Percentiles rank a stretch among this genome's conserved stretches.
phyloP scores from a whole-genome alignment of 2,113 vertebrate species.

The Dunckerocampus dactyliophorus region DNA sequence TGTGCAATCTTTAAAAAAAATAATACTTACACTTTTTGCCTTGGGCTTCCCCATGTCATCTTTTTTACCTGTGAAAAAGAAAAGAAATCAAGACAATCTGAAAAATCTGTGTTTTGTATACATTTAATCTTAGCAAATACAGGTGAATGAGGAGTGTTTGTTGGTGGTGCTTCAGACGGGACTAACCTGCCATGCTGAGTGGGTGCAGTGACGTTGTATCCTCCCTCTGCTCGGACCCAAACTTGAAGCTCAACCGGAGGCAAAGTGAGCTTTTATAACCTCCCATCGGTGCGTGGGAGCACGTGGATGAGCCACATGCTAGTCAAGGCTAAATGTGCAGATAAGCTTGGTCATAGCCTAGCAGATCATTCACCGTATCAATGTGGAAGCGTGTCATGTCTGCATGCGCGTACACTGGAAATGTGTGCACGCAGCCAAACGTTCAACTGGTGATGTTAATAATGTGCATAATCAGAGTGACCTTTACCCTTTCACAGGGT shows the following conservation, averaged over 20 bases:
- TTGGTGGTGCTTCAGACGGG: background rate
- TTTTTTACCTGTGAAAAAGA: constrained; percentile 16
- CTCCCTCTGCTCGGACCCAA: constrained; percentile 13
- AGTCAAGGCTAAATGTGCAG: background rate
- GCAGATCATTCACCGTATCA: background rate
- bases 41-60: constrained; percentile 27
- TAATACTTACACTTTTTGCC: constrained; percentile 44
- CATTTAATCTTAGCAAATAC: background rate
- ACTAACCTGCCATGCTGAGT: constrained; percentile 64
- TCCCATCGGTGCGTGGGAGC: constrained; percentile 20
- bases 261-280: constrained; percentile 25
- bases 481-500: too few species aligned
- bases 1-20: background rate
- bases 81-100: background rate
- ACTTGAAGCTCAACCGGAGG: background rate
- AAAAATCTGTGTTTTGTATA: background rate
- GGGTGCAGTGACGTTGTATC: background rate
- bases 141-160: too few species aligned
- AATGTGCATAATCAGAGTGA: too few species aligned
- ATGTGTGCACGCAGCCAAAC: background rate
- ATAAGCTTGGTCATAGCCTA: background rate
- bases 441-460: too few species aligned
- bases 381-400: background rate
- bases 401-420: too few species aligned
- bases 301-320: constrained; percentile 1